Evolutionary conservation across 2,797 vertebrate genomes (phyloP).

Genomic region (Lutjanus campechanus): DNA sequence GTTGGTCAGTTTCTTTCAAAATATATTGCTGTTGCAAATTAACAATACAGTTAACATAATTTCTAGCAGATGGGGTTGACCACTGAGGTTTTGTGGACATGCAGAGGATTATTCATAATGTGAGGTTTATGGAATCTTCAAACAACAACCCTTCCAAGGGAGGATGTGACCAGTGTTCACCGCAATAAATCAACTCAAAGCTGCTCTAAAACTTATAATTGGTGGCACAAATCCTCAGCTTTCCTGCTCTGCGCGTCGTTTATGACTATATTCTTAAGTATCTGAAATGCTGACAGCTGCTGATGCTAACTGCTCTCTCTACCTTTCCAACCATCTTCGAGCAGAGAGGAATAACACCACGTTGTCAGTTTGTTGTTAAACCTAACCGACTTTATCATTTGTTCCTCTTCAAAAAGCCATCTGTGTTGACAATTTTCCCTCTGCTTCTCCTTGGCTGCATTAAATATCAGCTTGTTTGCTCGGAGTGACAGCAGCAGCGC

Average conservation of each 20-base stretch:
- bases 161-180: background rate
- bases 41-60: too few species aligned
- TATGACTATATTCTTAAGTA: background rate
- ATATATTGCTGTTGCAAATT: background rate
- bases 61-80: background rate
- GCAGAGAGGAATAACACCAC: background rate
- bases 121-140: background rate
- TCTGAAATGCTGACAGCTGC: background rate
- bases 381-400: constrained; percentile 42
- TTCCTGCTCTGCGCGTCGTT: background rate
- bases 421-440: constrained; percentile 23
- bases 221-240: background rate
- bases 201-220: background rate
- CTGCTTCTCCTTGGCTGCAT: constrained; percentile 18
- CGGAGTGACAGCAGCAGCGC: constrained; percentile 34
- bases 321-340: background rate
- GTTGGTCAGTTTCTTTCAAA: background rate
- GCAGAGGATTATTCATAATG: background rate
- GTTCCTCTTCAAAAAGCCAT: constrained; percentile 33
- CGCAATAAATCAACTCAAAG: background rate
- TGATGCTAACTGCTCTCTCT: background rate
- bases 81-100: background rate
- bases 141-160: background rate
- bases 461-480: constrained; percentile 41
- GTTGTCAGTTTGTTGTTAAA: constrained; percentile 33